Evolutionary conservation across 2,113 vertebrate species (phyloP).

Genomic region (Laterallus jamaicensis): DNA sequence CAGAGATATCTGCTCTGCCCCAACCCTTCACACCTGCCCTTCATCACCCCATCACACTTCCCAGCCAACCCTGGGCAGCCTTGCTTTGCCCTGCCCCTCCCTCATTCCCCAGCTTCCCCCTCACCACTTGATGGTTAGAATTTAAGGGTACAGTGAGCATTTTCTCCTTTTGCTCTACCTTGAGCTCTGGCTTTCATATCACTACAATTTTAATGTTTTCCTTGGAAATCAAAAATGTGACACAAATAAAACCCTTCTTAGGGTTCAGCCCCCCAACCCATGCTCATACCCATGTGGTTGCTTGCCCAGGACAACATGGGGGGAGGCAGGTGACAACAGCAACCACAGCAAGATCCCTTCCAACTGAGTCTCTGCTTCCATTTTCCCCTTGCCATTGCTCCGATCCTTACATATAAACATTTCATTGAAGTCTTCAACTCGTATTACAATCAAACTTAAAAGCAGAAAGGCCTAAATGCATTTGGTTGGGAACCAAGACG

Average conservation of each 20-base stretch:
- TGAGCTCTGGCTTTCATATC: not conserved
- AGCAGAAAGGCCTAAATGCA: constrained; percentile 76
- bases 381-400: constrained; percentile 36
- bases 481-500: constrained; percentile 78
- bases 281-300: fast-evolving
- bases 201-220: fast-evolving
- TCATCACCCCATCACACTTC: not conserved
- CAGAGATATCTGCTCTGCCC: not conserved
- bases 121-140: fast-evolving
- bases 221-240: not conserved
- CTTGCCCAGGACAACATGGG: not conserved
- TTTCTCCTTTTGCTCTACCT: not conserved
- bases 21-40: not conserved
- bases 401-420: constrained; percentile 69
- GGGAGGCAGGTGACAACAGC: not conserved
- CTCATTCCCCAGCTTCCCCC: not conserved
- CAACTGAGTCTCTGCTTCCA: constrained; percentile 33
- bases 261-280: not conserved
- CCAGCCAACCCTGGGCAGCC: not conserved
- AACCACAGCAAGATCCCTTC: not conserved
- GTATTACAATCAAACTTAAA: constrained; percentile 79
- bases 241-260: not conserved
- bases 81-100: not conserved
- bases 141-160: not conserved
- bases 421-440: constrained; percentile 78